Percentiles rank a stretch among this genome's conserved stretches.
Conservation (phyloP, 2,113 vertebrate species). For the Myodes glareolus region DNA sequence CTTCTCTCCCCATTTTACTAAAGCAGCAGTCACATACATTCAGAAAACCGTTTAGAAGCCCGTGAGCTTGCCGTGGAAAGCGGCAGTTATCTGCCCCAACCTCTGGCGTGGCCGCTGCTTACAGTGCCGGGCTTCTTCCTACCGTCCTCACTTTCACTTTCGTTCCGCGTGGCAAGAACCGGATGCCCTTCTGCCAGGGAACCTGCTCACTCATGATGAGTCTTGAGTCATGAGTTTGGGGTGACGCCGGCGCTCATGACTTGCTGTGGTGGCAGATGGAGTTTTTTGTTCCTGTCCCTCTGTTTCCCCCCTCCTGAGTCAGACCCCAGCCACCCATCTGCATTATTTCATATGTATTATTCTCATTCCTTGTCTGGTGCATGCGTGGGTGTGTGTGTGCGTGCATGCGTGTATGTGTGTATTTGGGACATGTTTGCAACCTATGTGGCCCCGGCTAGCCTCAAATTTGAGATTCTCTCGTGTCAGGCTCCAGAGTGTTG, state of each 20-base stretch:
- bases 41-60: neutral
- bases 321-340: neutral
- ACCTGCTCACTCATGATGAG: neutral
- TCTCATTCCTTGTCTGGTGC: neutral
- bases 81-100: rapidly evolving
- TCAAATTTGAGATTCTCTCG: neutral
- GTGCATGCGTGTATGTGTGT: neutral
- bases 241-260: rapidly evolving
- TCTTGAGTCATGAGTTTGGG: neutral
- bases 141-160: neutral
- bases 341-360: neutral
- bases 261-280: neutral
- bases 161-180: neutral
- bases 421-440: neutral
- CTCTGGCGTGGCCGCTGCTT: neutral
- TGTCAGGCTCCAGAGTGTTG: neutral
- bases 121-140: neutral
- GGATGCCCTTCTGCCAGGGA: neutral
- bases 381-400: rapidly evolving
- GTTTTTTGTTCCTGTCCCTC: neutral
- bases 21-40: rapidly evolving
- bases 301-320: neutral
- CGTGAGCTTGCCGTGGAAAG: neutral
- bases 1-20: neutral
- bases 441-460: neutral